Conservation (phyloP, 2,797 vertebrate genomes). For the Silurus aristotelis region DNA sequence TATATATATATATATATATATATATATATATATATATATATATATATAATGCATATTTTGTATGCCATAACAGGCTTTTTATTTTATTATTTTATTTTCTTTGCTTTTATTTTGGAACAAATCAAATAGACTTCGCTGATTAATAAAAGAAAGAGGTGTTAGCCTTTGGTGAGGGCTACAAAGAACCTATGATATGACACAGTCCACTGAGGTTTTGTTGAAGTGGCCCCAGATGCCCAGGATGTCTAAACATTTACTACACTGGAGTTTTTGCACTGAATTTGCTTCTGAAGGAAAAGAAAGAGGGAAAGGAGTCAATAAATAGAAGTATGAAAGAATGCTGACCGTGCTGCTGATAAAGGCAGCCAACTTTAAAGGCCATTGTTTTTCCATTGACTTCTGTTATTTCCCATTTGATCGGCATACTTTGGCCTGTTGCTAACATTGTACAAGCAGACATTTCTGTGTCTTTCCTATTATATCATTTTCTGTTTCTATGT, state of each 20-base stretch:
- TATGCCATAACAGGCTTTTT: constrained; percentile 96
- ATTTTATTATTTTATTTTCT: constrained; percentile 61
- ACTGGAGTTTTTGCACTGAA: constrained; percentile 52
- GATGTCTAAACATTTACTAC: constrained; percentile 39
- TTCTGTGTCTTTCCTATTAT: constrained; percentile 35
- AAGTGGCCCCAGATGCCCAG: constrained; percentile 32
- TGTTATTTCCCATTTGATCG: constrained; percentile 31
- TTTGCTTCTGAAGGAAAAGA: constrained; percentile 4
- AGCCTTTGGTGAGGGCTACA: constrained; percentile 37
- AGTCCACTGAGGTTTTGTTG: constrained; percentile 28
- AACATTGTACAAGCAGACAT: constrained; percentile 36
- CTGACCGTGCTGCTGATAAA: constrained; percentile 32
- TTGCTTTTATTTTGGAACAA: constrained; percentile 81
- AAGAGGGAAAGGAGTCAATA: not conserved
- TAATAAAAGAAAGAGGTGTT: constrained; percentile 31
- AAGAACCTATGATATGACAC: constrained; percentile 1
- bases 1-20: not conserved
- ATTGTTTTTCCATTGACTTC: constrained; percentile 17
- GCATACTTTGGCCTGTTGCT: constrained; percentile 10
- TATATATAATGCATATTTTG: constrained; percentile 47
- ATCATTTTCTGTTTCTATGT: constrained; percentile 56
- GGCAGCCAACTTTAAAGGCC: constrained; percentile 20
- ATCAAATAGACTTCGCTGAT: constrained; percentile 64
- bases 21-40: constrained; percentile 3
- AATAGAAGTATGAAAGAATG: constrained; percentile 26